Base-by-base conservation (phyloP, 2,888 invertebrate species). In the Drosophila neutralis region DNA sequence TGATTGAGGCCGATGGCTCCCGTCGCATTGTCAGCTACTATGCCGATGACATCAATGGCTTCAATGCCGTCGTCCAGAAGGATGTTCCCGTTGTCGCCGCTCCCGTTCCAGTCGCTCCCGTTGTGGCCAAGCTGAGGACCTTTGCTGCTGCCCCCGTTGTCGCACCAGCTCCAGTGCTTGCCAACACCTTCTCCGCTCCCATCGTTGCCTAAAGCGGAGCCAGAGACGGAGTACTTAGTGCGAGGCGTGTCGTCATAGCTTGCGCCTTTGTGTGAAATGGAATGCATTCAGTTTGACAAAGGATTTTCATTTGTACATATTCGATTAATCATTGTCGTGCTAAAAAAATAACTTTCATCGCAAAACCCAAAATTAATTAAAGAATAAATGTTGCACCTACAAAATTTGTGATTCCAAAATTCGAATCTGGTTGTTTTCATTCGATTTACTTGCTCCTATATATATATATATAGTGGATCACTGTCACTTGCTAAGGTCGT, bases 251-350 rank as follows among this genome's bases (percentile, higher is more conserved):
- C 66, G 51, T 62, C 75, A 72, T 76, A 45, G 35, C 69, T 63
- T 65, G 61, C 66, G 48, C 52, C 53, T 61, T 68, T 69, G 60
- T 76, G 77, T 58, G 61, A 76, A 76, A 70, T 70, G 82, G 75
- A 73, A 69, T 69, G 69, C 62, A 56, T 61, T 65, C 80, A 80
- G 80, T 76, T 82, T 82, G 90, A 90, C 91, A 85, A 88, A 90
- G 90, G 92, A 92, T 87, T 86, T 91, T 88, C 91, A 92, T 92
- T 87, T 92, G 92, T 92, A 92, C 80, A 92, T 91, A 91, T 80
- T 84, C 80, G 89, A 89, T 76, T 82, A 85, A 83, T 87, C 91
- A 91, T 91, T 92, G 91, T 92, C 89, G 90, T 90, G 84, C 74
- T 63, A n/a, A 80, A 83, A 86, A 91, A 87, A 45, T 81, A 83